Conservation (phyloP, 2,797 vertebrate species). For the Bradypodion ventrale region DNA sequence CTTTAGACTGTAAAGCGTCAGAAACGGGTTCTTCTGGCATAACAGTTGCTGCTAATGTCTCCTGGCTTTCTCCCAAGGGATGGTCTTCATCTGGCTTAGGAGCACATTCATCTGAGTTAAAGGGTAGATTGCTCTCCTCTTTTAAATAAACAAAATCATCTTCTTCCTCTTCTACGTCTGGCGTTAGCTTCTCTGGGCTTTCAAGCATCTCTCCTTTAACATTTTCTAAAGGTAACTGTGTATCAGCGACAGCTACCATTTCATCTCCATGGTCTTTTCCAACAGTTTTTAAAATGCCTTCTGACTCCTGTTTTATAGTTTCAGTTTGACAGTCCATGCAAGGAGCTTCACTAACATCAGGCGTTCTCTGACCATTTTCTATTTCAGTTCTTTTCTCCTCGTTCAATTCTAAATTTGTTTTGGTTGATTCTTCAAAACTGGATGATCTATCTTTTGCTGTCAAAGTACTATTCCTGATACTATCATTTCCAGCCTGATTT, state of each 20-base stretch:
- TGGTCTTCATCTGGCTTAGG: slow-evolving; percentile 56
- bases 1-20: slow-evolving; percentile 42
- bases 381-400: slow-evolving; percentile 42
- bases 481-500: slow-evolving; percentile 16
- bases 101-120: slow-evolving; percentile 59
- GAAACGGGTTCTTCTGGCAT: slow-evolving; percentile 28
- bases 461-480: slow-evolving; percentile 10
- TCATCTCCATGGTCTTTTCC: slow-evolving; percentile 64
- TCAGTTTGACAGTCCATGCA: slow-evolving; percentile 46
- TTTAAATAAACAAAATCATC: slow-evolving; percentile 76
- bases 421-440: slow-evolving; percentile 34
- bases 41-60: slow-evolving; percentile 32
- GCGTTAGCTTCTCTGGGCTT: slow-evolving; percentile 56
- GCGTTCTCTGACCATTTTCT: slow-evolving; percentile 27
- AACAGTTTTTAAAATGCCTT: slow-evolving; percentile 56
- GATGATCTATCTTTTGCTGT: slow-evolving; percentile 41
- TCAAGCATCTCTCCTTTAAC: slow-evolving; percentile 57
- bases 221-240: slow-evolving; percentile 47
- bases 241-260: slow-evolving; percentile 42
- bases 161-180: slow-evolving; percentile 71
- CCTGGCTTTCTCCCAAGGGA: slow-evolving; percentile 54
- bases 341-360: slow-evolving; percentile 43
- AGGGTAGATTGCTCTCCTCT: slow-evolving; percentile 61
- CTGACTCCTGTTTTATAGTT: slow-evolving; percentile 36
- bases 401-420: slow-evolving; percentile 23